phyloP scores from a whole-genome alignment of 2,888 invertebrate genomes.

The Polia nebulosa region DNA sequence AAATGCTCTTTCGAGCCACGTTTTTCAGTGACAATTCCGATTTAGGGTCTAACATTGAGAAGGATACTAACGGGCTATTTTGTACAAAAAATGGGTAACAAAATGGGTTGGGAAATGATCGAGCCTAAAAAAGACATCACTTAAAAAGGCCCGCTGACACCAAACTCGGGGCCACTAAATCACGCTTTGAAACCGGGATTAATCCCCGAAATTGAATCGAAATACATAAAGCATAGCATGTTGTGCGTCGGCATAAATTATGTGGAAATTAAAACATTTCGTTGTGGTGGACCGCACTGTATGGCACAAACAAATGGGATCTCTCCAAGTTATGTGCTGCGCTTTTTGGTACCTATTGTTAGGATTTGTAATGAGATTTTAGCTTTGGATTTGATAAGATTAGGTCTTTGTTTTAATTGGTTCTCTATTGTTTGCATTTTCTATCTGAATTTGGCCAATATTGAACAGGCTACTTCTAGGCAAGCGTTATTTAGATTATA shows the following conservation, averaged over 20 bases:
- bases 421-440: not conserved
- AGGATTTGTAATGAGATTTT: conserved; percentile 11
- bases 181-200: conserved; percentile 43
- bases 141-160: conserved; percentile 18
- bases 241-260: conserved; percentile 66
- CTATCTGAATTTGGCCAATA: not conserved
- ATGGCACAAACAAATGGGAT: conserved; percentile 50
- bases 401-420: conserved; percentile 7
- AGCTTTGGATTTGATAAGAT: conserved; percentile 19
- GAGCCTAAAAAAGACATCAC: conserved; percentile 7
- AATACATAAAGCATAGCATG: conserved; percentile 61
- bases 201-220: conserved; percentile 61
- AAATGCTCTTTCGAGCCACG: not conserved
- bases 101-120: not conserved
- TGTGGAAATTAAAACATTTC: conserved; percentile 71
- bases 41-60: not conserved
- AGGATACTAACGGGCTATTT: not conserved
- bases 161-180: conserved; percentile 47
- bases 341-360: conserved; percentile 40
- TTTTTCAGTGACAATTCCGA: not conserved
- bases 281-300: conserved; percentile 36
- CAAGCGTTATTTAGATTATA: too few relatives aligned
- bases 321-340: conserved; percentile 44
- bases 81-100: not conserved
- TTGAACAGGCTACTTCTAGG: too few relatives aligned